Percentiles rank a stretch among this genome's conserved stretches.
phyloP scores from a whole-genome alignment of 1,140 invertebrate genomes.

The Eriocheir sinensis region DNA sequence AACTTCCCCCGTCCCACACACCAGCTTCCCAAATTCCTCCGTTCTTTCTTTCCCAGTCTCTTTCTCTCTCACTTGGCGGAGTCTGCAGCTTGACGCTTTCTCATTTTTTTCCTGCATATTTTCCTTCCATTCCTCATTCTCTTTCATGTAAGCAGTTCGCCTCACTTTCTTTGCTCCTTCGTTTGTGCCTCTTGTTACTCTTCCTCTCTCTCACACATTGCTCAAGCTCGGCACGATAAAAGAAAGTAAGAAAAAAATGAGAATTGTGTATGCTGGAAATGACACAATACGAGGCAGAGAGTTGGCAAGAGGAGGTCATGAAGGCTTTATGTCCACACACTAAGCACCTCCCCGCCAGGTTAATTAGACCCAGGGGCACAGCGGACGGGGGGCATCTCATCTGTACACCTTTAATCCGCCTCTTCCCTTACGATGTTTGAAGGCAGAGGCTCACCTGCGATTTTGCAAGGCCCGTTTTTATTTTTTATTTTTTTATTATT shows the following conservation, averaged over 20 bases:
- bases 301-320: background rate
- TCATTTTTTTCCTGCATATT: background rate
- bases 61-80: background rate
- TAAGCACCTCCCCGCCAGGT: background rate
- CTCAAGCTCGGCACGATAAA: background rate
- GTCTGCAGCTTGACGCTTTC: background rate
- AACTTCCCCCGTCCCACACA: too few relatives aligned
- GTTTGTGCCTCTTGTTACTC: background rate
- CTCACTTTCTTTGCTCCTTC: background rate
- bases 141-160: background rate
- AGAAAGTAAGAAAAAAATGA: background rate
- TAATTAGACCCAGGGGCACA: slow-evolving; percentile 22
- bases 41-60: background rate
- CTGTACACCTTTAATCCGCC: too few relatives aligned
- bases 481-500: too few relatives aligned
- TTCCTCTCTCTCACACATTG: slow-evolving; percentile 38
- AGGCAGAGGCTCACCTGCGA: too few relatives aligned
- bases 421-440: too few relatives aligned
- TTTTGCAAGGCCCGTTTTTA: too few relatives aligned
- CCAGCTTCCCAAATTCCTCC: too few relatives aligned
- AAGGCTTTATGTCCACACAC: background rate
- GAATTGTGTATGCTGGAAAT: background rate
- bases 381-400: background rate
- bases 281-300: background rate
- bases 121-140: background rate